These are phyloP conservation scores for Pteria penguin DNA, from an alignment of 2,888 invertebrate species.

Conservation along the genomic window DNA sequence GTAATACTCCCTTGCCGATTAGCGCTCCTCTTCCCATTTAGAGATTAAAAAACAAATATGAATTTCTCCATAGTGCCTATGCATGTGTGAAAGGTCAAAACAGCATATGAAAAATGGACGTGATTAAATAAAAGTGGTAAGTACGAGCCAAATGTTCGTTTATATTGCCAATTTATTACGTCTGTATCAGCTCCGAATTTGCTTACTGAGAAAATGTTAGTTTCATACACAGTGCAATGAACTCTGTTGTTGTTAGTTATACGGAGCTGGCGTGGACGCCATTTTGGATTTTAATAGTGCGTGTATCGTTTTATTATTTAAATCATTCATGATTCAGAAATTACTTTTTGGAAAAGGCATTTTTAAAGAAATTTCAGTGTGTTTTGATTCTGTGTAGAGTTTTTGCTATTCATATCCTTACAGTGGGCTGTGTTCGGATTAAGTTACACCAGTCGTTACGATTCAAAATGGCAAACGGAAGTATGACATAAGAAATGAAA, in stretches of 20 bases:
- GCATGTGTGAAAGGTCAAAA: slow-evolving; percentile 13
- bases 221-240: background rate
- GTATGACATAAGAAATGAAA: slow-evolving; percentile 3
- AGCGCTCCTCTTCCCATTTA: too few species aligned
- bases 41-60: background rate
- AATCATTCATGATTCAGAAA: too few species aligned
- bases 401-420: background rate
- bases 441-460: too few species aligned
- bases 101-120: slow-evolving; percentile 7
- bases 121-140: slow-evolving; percentile 15
- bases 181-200: background rate
- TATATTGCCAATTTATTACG: background rate
- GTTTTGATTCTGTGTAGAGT: background rate
- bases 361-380: background rate
- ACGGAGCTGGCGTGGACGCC: background rate
- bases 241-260: background rate
- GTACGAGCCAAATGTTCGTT: background rate
- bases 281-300: background rate
- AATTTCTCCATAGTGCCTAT: background rate
- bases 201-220: background rate
- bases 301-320: too few species aligned
- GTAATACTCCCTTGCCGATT: too few species aligned
- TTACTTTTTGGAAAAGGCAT: background rate
- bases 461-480: background rate
- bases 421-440: too few species aligned